Evolutionary conservation across 2,113 vertebrate genomes (phyloP).

Genomic region (Albula glossodonta): DNA sequence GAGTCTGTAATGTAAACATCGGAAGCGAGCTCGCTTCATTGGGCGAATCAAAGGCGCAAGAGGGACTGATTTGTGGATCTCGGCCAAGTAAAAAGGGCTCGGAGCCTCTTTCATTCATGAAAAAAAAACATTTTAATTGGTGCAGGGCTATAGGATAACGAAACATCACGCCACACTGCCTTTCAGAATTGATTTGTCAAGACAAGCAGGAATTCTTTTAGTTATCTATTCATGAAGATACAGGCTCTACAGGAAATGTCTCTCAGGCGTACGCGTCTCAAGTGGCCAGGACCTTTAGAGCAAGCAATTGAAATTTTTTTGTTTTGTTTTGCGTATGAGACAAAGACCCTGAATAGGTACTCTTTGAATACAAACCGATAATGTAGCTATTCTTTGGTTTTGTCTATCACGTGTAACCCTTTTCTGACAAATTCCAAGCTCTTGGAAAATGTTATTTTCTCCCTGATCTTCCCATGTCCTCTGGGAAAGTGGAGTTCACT

Average conservation of each 20-base stretch:
- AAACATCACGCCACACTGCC: constrained; percentile 46
- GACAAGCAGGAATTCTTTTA: not conserved
- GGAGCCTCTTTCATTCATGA: not conserved
- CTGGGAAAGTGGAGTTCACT: too few species aligned
- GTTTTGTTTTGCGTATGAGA: not conserved
- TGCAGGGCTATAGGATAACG: constrained; percentile 33
- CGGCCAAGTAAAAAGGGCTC: not conserved
- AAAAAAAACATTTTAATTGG: constrained; percentile 8
- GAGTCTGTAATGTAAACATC: constrained; percentile 34
- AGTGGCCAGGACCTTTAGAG: not conserved
- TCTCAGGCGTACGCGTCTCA: not conserved
- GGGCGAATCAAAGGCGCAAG: not conserved
- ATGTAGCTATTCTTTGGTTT: not conserved
- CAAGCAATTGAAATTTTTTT: not conserved
- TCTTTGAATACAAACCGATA: not conserved
- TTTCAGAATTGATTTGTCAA: not conserved
- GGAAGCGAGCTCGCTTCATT: not conserved
- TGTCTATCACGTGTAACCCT: not conserved
- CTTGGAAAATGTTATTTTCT: too few species aligned
- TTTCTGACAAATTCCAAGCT: too few species aligned
- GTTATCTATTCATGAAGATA: not conserved
- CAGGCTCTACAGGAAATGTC: not conserved
- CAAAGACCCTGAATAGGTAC: not conserved
- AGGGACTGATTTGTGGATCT: not conserved
- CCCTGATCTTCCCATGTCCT: too few species aligned